These are phyloP conservation scores for Zosterops lateralis DNA, from an alignment of 2,113 vertebrate genomes.

Conservation along the genomic window DNA sequence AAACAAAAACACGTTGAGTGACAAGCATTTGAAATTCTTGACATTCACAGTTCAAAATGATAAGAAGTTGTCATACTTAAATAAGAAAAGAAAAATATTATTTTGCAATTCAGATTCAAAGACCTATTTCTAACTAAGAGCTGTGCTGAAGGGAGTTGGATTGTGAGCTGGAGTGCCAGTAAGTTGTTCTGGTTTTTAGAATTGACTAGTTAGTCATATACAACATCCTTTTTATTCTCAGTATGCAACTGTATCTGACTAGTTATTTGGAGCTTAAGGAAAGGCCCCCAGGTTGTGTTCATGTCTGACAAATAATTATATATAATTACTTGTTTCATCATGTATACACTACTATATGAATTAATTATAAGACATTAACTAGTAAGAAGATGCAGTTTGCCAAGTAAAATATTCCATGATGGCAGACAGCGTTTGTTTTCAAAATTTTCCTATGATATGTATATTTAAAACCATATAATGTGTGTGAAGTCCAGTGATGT, in stretches of 20 bases:
- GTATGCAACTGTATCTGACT: neutral
- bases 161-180: neutral
- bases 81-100: neutral
- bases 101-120: slow-evolving; percentile 1
- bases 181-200: neutral
- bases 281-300: neutral
- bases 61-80: neutral
- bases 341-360: neutral
- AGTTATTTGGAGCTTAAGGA: slow-evolving; percentile 10
- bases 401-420: neutral
- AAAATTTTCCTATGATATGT: neutral
- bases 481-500: neutral
- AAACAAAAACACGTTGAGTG: neutral
- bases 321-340: slow-evolving; percentile 41
- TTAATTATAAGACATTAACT: slow-evolving; percentile 42
- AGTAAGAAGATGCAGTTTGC: slow-evolving; percentile 2
- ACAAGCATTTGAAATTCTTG: neutral
- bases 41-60: neutral
- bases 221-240: neutral
- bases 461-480: neutral
- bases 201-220: slow-evolving; percentile 10
- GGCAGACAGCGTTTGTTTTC: neutral
- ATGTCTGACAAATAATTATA: slow-evolving; percentile 28
- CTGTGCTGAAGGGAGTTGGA: neutral
- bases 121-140: neutral